A percentile compares a stretch with the other conserved stretches of the same genome.
These are phyloP conservation scores for Aphis craccivora DNA, from an alignment of 1,140 invertebrate genomes.

Conservation along the genomic window DNA sequence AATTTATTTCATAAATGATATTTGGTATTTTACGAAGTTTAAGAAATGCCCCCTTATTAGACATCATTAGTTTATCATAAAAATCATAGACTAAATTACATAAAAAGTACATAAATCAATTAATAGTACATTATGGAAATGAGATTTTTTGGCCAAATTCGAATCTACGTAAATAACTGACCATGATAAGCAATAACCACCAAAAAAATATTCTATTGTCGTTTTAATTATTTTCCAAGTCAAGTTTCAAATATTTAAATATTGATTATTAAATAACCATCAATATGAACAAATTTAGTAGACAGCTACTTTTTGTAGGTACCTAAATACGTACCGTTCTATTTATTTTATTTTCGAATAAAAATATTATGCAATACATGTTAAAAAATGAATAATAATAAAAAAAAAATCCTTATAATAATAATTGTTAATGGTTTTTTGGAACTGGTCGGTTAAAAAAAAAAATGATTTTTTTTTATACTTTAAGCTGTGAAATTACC, in stretches of 20 bases:
- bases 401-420: background rate
- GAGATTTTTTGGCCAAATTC: too few relatives aligned
- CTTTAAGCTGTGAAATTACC: background rate
- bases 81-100: too few relatives aligned
- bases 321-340: background rate
- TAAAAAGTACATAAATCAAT: too few relatives aligned
- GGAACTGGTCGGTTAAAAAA: background rate
- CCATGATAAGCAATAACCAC: too few relatives aligned
- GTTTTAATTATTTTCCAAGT: background rate
- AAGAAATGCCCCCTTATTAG: too few relatives aligned
- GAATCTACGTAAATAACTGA: too few relatives aligned
- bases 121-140: too few relatives aligned
- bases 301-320: background rate
- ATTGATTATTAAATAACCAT: background rate
- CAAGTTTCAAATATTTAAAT: background rate
- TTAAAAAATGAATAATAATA: background rate
- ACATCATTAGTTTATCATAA: too few relatives aligned
- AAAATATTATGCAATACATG: too few relatives aligned
- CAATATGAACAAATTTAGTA: background rate
- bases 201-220: too few relatives aligned
- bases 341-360: too few relatives aligned
- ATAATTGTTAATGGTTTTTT: background rate
- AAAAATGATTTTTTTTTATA: background rate
- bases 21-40: background rate
- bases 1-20: background rate